Percentiles rank a stretch among this genome's conserved stretches.
Conservation (phyloP, 2,113 vertebrate species). For the Aphyosemion australe region DNA sequence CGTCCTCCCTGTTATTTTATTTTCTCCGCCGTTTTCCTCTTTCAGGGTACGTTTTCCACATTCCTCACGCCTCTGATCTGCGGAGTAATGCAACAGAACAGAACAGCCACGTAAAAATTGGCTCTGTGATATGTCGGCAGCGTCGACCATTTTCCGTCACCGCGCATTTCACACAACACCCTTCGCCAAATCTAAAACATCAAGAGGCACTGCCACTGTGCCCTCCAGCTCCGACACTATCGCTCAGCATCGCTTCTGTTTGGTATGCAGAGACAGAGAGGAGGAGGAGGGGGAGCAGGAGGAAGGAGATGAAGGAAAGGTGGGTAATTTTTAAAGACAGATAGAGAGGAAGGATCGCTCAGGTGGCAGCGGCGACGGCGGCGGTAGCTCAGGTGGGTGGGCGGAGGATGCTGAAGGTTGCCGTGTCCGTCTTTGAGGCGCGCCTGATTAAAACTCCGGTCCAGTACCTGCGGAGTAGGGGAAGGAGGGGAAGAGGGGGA, state of each 20-base stretch:
- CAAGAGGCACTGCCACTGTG: conserved; percentile 29
- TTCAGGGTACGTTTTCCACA: conserved; percentile 44
- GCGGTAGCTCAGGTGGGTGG: conserved; percentile 22
- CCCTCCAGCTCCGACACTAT: conserved; percentile 32
- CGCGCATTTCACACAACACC: conserved; percentile 50
- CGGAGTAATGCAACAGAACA: conserved; percentile 50
- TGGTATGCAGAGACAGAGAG: conserved; percentile 50
- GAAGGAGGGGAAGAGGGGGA: conserved; percentile 26
- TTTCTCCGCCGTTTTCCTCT: conserved; percentile 30
- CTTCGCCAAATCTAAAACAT: conserved; percentile 42
- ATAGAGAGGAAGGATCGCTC: conserved; percentile 42
- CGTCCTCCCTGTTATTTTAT: conserved; percentile 9
- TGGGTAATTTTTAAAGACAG: conserved; percentile 44
- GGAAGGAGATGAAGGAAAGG: conserved; percentile 47
- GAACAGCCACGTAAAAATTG: conserved; percentile 57
- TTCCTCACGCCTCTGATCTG: conserved; percentile 43
- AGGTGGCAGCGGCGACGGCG: conserved; percentile 17
- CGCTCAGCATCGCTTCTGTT: conserved; percentile 52
- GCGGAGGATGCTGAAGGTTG: conserved; percentile 67
- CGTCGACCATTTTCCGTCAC: conserved; percentile 39
- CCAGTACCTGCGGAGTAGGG: conserved; percentile 54
- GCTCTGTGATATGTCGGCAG: conserved; percentile 49
- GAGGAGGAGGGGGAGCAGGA: conserved; percentile 17
- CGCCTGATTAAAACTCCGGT: conserved; percentile 74
- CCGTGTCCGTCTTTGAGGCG: conserved; percentile 68